phyloP scores from a whole-genome alignment of 2,113 vertebrate genomes.

The Notechis scutatus region DNA sequence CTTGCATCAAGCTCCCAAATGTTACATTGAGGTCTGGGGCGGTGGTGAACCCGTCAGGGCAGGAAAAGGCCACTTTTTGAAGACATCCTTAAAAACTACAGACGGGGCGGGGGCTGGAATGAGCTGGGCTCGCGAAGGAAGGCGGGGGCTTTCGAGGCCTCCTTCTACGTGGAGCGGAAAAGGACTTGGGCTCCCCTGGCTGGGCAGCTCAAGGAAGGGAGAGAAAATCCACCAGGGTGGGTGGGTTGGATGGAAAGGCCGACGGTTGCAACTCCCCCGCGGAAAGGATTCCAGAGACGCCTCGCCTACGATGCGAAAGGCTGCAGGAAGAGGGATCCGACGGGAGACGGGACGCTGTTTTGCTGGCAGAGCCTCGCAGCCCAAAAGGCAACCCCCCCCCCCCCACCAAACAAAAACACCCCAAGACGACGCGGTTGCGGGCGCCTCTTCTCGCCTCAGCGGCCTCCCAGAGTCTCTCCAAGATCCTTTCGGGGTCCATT shows the following conservation, averaged over 20 bases:
- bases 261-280: not conserved
- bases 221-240: not conserved
- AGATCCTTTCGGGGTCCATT: conserved; percentile 14
- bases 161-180: not conserved
- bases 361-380: not conserved
- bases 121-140: not conserved
- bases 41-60: not conserved
- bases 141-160: not conserved
- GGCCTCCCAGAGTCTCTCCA: not conserved
- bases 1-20: not conserved
- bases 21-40: not conserved
- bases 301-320: not conserved
- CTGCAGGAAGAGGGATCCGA: not conserved
- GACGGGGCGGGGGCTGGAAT: not conserved
- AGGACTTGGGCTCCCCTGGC: not conserved
- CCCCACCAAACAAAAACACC: no score
- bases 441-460: not conserved
- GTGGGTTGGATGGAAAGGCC: not conserved
- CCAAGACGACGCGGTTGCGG: not conserved
- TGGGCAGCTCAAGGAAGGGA: not conserved
- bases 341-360: not conserved
- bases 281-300: not conserved
- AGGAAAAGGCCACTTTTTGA: not conserved
- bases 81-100: not conserved
- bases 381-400: no score